Evolutionary conservation across 2,888 invertebrate genomes (phyloP).

Genomic region (Lumbricus terrestris): DNA sequence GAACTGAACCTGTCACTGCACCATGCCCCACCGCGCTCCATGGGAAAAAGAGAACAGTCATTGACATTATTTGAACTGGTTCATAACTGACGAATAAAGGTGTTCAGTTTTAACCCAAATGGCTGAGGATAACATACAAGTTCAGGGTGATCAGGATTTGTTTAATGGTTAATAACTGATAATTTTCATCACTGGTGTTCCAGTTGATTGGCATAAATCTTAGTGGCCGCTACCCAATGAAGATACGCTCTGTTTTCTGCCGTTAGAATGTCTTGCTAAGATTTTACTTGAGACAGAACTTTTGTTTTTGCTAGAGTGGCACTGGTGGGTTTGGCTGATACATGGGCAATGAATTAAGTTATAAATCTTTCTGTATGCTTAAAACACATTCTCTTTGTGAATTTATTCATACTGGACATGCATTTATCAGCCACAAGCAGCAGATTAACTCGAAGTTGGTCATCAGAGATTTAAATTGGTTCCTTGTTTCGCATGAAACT

Average conservation of each 20-base stretch:
- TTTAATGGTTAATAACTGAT: too few relatives aligned
- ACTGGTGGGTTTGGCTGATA: neutral
- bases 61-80: neutral
- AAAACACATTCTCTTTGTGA: constrained; percentile 10
- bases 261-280: too few relatives aligned
- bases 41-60: too few relatives aligned
- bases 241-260: neutral
- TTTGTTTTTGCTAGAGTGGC: neutral
- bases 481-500: neutral
- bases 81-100: too few relatives aligned
- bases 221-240: neutral
- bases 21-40: too few relatives aligned
- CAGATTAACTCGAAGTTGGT: neutral
- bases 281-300: neutral
- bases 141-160: neutral
- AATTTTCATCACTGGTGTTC: too few relatives aligned
- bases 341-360: neutral
- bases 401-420: neutral
- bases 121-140: too few relatives aligned
- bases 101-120: neutral
- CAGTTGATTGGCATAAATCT: neutral
- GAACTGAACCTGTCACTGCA: too few relatives aligned
- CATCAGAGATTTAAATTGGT: neutral
- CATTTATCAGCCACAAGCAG: neutral
- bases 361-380: neutral